phyloP scores from a whole-genome alignment of 2,797 vertebrate species.

The Pseudochromis fuscus region DNA sequence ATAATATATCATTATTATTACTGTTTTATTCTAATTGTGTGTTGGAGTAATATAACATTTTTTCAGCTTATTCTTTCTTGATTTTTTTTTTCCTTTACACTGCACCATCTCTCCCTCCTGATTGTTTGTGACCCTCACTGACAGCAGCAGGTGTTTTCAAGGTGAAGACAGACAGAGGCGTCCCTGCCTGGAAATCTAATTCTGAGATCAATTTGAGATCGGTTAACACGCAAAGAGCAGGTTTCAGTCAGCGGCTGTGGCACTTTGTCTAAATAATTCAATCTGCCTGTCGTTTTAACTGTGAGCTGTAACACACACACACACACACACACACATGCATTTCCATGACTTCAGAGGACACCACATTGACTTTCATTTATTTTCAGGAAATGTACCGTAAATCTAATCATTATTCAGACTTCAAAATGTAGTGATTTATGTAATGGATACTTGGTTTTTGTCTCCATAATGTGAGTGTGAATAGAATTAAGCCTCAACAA shows the following conservation, averaged over 20 bases:
- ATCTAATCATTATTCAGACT: no score
- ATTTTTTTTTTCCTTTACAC: neutral
- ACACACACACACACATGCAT: neutral
- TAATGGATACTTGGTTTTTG: no score
- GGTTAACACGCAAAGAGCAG: constrained; percentile 29
- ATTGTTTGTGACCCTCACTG: neutral
- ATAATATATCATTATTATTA: no score
- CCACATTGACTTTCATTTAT: no score
- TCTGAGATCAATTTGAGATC: constrained; percentile 40
- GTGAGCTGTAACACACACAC: neutral
- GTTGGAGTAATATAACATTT: neutral
- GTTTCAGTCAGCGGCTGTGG: constrained; percentile 31
- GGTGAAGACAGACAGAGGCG: constrained; percentile 18
- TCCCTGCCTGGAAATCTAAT: constrained; percentile 45
- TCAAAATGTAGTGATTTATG: no score
- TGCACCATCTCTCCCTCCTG: neutral
- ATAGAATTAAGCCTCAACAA: no score
- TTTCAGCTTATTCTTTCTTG: neutral
- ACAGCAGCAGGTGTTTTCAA: constrained; percentile 37
- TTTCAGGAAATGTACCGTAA: no score
- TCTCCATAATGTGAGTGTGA: no score
- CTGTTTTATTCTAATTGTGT: no score
- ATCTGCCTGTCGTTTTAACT: constrained; percentile 45
- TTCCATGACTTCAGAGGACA: no score
- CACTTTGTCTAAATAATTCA: constrained; percentile 48